Conservation (phyloP, 2,113 vertebrate species). For the Campylorhamphus procurvoides region DNA sequence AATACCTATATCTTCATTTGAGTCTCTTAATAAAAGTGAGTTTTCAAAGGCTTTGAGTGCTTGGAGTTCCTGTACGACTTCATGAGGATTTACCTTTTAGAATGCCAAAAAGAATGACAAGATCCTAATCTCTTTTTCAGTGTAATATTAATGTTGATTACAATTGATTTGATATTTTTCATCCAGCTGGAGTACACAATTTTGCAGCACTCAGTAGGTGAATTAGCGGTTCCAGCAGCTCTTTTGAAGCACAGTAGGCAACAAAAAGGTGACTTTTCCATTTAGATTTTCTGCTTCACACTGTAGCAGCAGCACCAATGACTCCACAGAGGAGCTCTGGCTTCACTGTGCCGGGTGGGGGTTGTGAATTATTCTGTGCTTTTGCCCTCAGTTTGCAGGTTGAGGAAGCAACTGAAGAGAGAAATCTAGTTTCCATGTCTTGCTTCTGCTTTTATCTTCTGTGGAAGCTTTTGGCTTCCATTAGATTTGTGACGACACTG, state of each 20-base stretch:
- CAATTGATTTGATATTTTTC: background rate
- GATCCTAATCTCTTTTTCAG: background rate
- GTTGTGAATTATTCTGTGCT: accelerated
- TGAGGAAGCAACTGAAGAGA: background rate
- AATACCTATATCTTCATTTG: background rate
- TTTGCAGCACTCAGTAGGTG: background rate
- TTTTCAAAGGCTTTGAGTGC: background rate
- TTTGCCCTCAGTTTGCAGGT: background rate
- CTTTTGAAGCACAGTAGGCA: background rate
- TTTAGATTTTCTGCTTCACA: background rate
- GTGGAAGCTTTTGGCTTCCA: background rate
- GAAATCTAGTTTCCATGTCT: background rate
- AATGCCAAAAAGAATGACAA: background rate
- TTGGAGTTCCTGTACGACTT: background rate
- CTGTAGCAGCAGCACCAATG: background rate
- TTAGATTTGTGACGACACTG: background rate
- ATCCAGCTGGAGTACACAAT: background rate
- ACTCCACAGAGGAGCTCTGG: background rate
- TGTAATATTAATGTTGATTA: background rate
- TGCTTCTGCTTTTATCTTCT: background rate
- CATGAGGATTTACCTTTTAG: background rate
- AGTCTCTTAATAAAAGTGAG: background rate
- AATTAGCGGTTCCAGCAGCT: background rate
- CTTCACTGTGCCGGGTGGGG: background rate
- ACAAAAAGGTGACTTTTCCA: background rate